Evolutionary conservation across 2,888 invertebrate genomes (phyloP).

Genomic region (Phlogophora meticulosa): DNA sequence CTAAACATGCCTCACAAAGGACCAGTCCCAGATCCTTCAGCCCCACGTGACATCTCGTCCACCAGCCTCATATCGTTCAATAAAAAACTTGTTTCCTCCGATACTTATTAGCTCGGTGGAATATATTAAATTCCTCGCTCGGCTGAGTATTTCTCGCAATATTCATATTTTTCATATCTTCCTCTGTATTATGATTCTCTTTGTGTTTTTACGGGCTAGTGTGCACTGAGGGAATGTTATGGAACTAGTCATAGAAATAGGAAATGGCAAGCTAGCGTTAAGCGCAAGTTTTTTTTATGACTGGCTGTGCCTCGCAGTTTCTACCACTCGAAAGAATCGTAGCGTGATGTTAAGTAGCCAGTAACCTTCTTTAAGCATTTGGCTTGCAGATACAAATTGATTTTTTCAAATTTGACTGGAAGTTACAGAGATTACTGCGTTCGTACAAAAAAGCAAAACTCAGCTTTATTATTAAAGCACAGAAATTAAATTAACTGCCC

Average conservation of each 20-base stretch:
- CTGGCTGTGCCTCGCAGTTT: no score
- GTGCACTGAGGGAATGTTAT: slow-evolving; percentile 28
- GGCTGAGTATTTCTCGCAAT: slow-evolving; percentile 49
- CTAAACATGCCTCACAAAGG: neutral
- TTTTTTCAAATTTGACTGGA: no score
- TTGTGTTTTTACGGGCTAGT: slow-evolving; percentile 45
- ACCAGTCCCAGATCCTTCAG: neutral
- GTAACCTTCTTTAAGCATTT: no score
- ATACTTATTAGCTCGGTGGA: slow-evolving; percentile 57
- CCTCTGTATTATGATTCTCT: slow-evolving; percentile 52
- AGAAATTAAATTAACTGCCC: no score
- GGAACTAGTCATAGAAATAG: slow-evolving; percentile 20
- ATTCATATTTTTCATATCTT: slow-evolving; percentile 60
- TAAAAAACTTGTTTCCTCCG: slow-evolving; percentile 54
- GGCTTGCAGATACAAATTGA: no score
- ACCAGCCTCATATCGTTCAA: slow-evolving; percentile 46
- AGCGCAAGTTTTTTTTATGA: neutral
- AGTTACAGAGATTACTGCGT: no score
- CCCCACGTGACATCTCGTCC: slow-evolving; percentile 7
- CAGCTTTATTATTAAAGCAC: no score
- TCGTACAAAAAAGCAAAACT: no score
- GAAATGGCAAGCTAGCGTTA: neutral
- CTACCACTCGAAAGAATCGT: no score
- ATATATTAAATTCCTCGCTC: slow-evolving; percentile 64
- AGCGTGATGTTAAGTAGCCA: no score